Base-by-base conservation (phyloP, 2,888 invertebrate species). In the Uropetala carovei region DNA sequence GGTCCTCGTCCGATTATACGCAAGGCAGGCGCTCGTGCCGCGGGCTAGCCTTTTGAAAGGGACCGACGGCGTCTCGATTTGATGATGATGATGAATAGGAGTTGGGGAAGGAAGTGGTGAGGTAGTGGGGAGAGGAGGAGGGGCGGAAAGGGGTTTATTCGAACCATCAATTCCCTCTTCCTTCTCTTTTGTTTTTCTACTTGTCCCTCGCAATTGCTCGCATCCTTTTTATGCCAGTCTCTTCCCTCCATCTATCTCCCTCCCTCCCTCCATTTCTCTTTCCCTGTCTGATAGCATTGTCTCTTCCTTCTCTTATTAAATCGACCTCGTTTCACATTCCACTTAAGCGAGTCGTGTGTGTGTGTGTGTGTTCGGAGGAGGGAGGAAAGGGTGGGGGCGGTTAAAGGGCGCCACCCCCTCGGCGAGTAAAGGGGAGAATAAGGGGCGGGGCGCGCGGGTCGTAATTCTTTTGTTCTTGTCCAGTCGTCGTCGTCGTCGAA, bases 151-250 rank as follows among this genome's bases (percentile, higher is more conserved):
- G 43, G 5, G 43, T 43, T 43, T 43, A 43, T 43, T 43, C 43
- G 43, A 75, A 75, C 75, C 75, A 75, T 75, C 75, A 75, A 75
- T 75, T 75, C 75, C 75, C 75, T 75, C 75, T 75, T 22, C 64
- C 64, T 68, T 9, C 8, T 27, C 27, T 75, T 75, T 75, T 75
- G 22, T 75, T 75, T 75, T 27, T 30, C 86, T 60, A 60, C 60
- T 64, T 89, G 43, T 64, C 89, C 89, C 43, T n/a, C 60, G 89
- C 89, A 89, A 89, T 89, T 89, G 64, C 89, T 68, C 89, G 89
- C 89, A 56, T 89, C 89, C 89, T 89, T 58, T 89, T 89, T 68
- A 89, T 43, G 64, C 18, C 13, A 64, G 9, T 43, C 60, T 59
- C 22, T 13, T n/a, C 59, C 59, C 27, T 16, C 59, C 11, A 60